A percentile compares a stretch with the other conserved stretches of the same genome.
Evolutionary conservation across 2,888 invertebrate genomes (phyloP).

Genomic region (Druceiella hillmani): DNA sequence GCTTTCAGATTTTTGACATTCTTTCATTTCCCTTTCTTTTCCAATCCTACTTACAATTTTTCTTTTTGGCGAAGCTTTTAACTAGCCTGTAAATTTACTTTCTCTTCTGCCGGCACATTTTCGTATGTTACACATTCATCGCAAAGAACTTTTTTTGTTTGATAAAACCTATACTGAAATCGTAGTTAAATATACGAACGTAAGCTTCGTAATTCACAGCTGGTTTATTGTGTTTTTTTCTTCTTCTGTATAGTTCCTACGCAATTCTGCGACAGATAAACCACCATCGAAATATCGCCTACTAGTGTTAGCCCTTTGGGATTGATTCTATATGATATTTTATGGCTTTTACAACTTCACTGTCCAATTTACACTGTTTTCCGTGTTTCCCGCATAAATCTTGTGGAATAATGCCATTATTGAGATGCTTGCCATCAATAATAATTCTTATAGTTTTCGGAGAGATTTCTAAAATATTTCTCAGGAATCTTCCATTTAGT

Average conservation of each 20-base stretch:
- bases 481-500: constrained; percentile 20
- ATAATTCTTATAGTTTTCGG: constrained; percentile 22
- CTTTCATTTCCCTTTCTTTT: constrained; percentile 26
- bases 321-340: constrained; percentile 27
- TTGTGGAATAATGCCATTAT: constrained; percentile 19
- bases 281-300: constrained; percentile 27
- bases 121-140: constrained; percentile 25
- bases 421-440: constrained; percentile 19
- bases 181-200: constrained; percentile 25
- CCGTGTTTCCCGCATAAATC: constrained; percentile 27
- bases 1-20: constrained; percentile 12
- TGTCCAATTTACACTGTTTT: constrained; percentile 23
- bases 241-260: constrained; percentile 24
- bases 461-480: constrained; percentile 24
- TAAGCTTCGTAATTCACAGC: constrained; percentile 26
- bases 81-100: constrained; percentile 19
- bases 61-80: constrained; percentile 22
- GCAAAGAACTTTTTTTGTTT: constrained; percentile 28
- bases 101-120: constrained; percentile 24
- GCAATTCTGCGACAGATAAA: constrained; percentile 24
- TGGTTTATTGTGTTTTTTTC: constrained; percentile 23
- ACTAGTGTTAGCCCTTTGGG: constrained; percentile 24
- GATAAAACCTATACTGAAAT: constrained; percentile 29
- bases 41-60: constrained; percentile 21
- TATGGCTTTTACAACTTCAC: constrained; percentile 24